Conservation (phyloP, 2,888 invertebrate genomes). For the Sphaerophoria taeniata region DNA sequence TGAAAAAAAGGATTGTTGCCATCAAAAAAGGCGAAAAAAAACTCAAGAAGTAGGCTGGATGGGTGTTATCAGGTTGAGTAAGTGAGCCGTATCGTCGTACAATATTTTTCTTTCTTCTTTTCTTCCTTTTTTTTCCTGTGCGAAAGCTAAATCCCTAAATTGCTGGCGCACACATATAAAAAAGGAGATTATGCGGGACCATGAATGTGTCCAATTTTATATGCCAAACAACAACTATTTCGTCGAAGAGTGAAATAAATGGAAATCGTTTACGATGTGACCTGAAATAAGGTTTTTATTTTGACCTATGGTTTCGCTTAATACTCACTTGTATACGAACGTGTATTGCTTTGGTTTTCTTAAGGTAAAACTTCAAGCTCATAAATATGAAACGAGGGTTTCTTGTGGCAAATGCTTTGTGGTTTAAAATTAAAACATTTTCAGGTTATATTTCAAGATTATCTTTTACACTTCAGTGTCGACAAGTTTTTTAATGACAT, state of each 20-base stretch:
- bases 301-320: conserved; percentile 15
- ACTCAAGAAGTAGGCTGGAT: background rate
- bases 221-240: background rate
- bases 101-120: conserved; percentile 11
- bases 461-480: no score
- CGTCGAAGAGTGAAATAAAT: conserved; percentile 23
- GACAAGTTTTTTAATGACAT: no score
- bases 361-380: background rate
- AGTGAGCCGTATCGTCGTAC: conserved; percentile 19
- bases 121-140: no score
- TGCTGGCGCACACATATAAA: background rate
- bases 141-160: conserved; percentile 5
- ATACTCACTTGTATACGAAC: background rate
- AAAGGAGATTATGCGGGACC: conserved; percentile 14
- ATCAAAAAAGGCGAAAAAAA: conserved; percentile 5
- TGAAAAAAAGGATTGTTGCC: conserved; percentile 62
- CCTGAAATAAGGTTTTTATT: conserved; percentile 22
- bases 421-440: no score
- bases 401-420: background rate
- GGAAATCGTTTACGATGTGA: conserved; percentile 32
- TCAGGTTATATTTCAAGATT: no score
- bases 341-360: background rate
- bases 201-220: conserved; percentile 24
- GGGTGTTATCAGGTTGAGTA: conserved; percentile 44
- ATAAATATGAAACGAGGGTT: background rate